phyloP scores from a whole-genome alignment of 1,140 invertebrate species.

The Drosophila pruinosa region DNA sequence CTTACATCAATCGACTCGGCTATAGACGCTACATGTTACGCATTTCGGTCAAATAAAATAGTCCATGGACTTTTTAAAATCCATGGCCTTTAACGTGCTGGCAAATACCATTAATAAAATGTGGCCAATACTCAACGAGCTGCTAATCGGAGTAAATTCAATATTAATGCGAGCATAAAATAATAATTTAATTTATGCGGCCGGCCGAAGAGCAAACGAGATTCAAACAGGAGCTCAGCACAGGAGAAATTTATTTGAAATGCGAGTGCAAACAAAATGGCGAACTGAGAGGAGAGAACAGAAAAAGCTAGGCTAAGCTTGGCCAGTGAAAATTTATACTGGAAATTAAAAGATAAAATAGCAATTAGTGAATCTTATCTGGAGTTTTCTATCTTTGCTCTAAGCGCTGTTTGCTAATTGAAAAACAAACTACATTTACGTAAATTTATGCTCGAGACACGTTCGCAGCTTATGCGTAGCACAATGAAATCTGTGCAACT shows the following conservation, averaged over 20 bases:
- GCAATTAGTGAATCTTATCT: conserved; percentile 64
- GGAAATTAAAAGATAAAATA: conserved; percentile 79
- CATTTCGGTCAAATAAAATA: no score
- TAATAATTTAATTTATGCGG: conserved; percentile 74
- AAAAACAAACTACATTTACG: conserved; percentile 72
- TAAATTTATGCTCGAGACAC: conserved; percentile 69
- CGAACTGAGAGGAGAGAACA: background rate
- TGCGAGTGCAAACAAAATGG: conserved; percentile 18
- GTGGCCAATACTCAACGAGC: background rate
- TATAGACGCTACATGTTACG: no score
- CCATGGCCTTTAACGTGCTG: no score
- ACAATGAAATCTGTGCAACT: conserved; percentile 17
- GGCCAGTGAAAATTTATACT: conserved; percentile 37
- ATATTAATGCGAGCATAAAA: conserved; percentile 63
- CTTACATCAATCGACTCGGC: no score
- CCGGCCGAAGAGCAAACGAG: conserved; percentile 46
- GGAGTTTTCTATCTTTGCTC: conserved; percentile 5
- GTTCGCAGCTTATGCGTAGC: conserved; percentile 46
- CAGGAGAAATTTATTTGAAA: conserved; percentile 4
- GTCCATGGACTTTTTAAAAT: no score
- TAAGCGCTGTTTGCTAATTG: conserved; percentile 61
- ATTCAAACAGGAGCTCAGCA: background rate
- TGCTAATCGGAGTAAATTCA: conserved; percentile 51
- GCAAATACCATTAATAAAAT: conserved; percentile 30
- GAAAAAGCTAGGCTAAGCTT: background rate